These are phyloP conservation scores for Craniophora ligustri DNA, from an alignment of 2,888 invertebrate genomes.

Conservation along the genomic window DNA sequence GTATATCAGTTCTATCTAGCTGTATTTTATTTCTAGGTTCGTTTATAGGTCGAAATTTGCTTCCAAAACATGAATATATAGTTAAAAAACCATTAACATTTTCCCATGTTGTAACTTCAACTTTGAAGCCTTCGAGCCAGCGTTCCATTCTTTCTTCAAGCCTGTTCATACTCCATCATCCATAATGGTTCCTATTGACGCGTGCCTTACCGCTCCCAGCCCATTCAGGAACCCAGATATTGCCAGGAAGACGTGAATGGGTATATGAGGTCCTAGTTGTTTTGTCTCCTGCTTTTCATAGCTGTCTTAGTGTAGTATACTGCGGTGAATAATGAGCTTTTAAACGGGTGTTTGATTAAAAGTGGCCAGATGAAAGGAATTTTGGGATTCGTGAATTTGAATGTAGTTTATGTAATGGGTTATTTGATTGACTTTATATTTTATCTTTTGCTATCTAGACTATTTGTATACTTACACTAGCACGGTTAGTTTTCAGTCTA, in stretches of 20 bases:
- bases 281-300: conserved; percentile 28
- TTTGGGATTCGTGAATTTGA: not conserved
- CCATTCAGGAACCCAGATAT: conserved; percentile 25
- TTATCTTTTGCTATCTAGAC: too few species aligned
- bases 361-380: conserved; percentile 14
- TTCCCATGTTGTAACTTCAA: too few species aligned
- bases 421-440: too few species aligned
- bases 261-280: conserved; percentile 9
- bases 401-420: too few species aligned
- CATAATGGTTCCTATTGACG: conserved; percentile 36
- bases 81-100: too few species aligned
- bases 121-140: too few species aligned
- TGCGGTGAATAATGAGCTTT: conserved; percentile 1
- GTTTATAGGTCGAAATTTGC: too few species aligned
- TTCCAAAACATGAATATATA: too few species aligned
- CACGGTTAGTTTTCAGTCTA: too few species aligned
- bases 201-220: conserved; percentile 16
- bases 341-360: conserved; percentile 20
- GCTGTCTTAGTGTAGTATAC: conserved; percentile 15
- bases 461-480: too few species aligned
- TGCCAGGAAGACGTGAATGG: not conserved
- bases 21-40: too few species aligned
- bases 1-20: too few species aligned
- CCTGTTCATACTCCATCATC: conserved; percentile 28
- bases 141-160: conserved; percentile 4